Percentiles rank a stretch among this genome's conserved stretches.
phyloP scores from a whole-genome alignment of 2,113 vertebrate genomes.

The Esox niger region DNA sequence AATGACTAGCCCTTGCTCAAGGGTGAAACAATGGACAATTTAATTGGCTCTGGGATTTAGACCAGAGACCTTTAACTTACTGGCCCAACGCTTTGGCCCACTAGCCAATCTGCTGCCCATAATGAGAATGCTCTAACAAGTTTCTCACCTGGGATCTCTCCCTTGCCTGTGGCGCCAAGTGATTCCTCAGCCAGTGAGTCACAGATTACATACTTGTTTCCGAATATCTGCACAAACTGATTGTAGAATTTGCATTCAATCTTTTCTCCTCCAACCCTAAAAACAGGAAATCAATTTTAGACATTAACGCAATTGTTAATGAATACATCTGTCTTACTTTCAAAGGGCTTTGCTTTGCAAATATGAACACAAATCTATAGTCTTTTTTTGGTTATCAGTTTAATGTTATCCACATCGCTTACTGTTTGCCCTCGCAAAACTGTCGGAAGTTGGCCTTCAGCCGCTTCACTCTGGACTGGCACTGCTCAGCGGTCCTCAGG shows the following conservation, averaged over 20 bases:
- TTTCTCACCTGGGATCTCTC: conserved; percentile 38
- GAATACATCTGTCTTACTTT: too few relatives aligned
- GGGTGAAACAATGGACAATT: too few relatives aligned
- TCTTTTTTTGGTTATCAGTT: neutral
- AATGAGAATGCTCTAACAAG: too few relatives aligned
- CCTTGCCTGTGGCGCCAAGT: conserved; percentile 16
- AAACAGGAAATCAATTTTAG: neutral
- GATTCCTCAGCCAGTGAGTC: conserved; percentile 45
- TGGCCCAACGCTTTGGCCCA: too few relatives aligned
- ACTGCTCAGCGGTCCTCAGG: conserved; percentile 65
- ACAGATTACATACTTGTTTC: conserved; percentile 48
- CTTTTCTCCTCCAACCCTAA: conserved; percentile 58
- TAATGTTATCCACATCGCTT: conserved; percentile 18
- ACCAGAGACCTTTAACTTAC: too few relatives aligned
- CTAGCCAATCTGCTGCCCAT: too few relatives aligned
- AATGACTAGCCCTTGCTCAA: too few relatives aligned
- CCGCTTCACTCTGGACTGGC: conserved; percentile 72
- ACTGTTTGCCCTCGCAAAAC: conserved; percentile 61
- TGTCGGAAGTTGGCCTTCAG: conserved; percentile 67
- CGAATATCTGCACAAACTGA: conserved; percentile 59
- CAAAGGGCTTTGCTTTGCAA: too few relatives aligned
- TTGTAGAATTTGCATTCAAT: conserved; percentile 68
- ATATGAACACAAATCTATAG: too few relatives aligned
- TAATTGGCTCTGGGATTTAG: too few relatives aligned
- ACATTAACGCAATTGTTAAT: too few relatives aligned